Percentiles rank a stretch among this genome's conserved stretches.
phyloP scores from a whole-genome alignment of 2,888 invertebrate species.

The Acrocyrtus sp. region DNA sequence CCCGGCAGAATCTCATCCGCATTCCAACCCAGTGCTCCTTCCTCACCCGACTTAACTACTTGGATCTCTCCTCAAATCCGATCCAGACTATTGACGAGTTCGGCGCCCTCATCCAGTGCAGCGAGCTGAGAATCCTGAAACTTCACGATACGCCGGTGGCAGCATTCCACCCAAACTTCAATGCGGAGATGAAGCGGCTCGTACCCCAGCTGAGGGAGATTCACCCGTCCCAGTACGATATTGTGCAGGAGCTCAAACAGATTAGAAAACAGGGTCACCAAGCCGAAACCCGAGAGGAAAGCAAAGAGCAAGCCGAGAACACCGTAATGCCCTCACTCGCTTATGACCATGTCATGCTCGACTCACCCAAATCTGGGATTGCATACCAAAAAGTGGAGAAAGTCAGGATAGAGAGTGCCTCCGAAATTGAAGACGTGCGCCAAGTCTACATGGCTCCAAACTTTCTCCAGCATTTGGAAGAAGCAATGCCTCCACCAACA shows the following conservation, averaged over 20 bases:
- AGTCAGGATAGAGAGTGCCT: not conserved
- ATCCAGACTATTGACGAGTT: conserved; percentile 47
- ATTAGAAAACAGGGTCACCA: conserved; percentile 22
- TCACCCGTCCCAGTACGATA: conserved; percentile 29
- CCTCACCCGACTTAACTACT: conserved; percentile 45
- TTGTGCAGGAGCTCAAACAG: conserved; percentile 22
- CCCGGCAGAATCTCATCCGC: conserved; percentile 50
- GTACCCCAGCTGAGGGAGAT: conserved; percentile 51
- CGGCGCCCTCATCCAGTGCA: conserved; percentile 43
- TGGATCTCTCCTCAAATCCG: conserved; percentile 57
- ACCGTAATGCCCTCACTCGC: conserved; percentile 22
- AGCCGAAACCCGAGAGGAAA: conserved; percentile 14
- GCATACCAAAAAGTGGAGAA: conserved; percentile 39
- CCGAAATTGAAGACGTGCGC: conserved; percentile 31
- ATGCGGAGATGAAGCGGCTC: conserved; percentile 35
- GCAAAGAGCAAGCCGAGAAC: conserved; percentile 12
- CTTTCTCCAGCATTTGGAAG: conserved; percentile 42
- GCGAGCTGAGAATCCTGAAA: conserved; percentile 47
- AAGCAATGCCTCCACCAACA: conserved; percentile 28
- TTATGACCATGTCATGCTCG: conserved; percentile 30
- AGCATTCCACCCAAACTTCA: conserved; percentile 17
- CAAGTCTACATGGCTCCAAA: conserved; percentile 39
- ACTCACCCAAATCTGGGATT: conserved; percentile 32
- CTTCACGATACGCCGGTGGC: conserved; percentile 49
- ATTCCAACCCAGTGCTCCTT: conserved; percentile 51